A percentile compares a stretch with the other conserved stretches of the same genome.
phyloP scores from a whole-genome alignment of 2,888 invertebrate species.

The Torymus texanus region DNA sequence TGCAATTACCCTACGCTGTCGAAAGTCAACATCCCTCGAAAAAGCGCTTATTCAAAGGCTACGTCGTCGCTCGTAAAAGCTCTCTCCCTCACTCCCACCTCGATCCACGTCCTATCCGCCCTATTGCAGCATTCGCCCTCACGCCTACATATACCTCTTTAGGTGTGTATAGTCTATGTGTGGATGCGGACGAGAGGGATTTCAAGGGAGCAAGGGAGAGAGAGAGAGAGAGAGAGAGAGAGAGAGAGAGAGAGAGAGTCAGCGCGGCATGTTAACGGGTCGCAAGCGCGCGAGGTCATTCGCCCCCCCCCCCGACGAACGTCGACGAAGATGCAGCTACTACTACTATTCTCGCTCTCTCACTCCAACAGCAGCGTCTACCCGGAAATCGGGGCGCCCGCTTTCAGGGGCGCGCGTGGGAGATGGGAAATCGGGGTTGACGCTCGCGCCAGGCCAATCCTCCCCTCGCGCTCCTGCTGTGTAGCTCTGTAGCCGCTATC shows the following conservation, averaged over 20 bases:
- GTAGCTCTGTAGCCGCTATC: no score
- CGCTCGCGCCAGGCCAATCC: conserved; percentile 8
- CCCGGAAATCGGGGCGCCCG: conserved; percentile 48
- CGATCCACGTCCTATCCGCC: background rate
- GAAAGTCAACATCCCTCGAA: no score
- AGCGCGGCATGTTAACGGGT: conserved; percentile 36
- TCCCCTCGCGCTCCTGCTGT: background rate
- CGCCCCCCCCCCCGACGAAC: conserved; percentile 33
- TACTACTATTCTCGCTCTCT: no score
- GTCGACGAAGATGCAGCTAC: conserved; percentile 21
- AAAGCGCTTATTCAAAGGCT: no score
- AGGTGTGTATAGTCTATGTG: background rate
- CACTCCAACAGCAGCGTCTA: conserved; percentile 1
- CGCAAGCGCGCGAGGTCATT: conserved; percentile 42
- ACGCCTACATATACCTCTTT: background rate
- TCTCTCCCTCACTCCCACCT: background rate
- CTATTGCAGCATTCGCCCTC: no score
- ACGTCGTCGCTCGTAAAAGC: background rate
- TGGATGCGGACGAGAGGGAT: conserved; percentile 41
- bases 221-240: no score
- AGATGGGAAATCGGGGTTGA: conserved; percentile 43
- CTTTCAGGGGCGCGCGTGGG: background rate
- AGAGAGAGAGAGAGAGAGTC: no score
- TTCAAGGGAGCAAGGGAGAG: conserved; percentile 29
- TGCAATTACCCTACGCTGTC: no score